Evolutionary conservation across 2,797 vertebrate species (phyloP).

Genomic region (Morelia viridis): DNA sequence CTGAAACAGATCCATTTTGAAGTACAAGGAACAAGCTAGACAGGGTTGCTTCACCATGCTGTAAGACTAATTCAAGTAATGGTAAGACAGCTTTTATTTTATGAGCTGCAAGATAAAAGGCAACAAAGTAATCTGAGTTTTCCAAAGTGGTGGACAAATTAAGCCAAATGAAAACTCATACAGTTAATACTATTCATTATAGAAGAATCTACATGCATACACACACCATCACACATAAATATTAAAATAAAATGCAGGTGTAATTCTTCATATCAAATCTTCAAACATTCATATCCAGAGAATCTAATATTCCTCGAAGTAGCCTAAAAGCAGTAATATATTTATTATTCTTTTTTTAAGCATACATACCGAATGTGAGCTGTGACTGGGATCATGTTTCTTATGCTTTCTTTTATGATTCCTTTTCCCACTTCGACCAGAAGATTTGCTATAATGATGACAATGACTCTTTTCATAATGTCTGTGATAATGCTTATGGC

Average conservation of each 20-base stretch:
- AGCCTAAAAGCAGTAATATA: slow-evolving; percentile 62
- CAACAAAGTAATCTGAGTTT: slow-evolving; percentile 4
- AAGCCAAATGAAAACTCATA: neutral
- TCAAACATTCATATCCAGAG: slow-evolving; percentile 44
- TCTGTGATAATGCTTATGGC: slow-evolving; percentile 59
- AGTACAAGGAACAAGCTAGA: neutral
- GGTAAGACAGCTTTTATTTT: neutral
- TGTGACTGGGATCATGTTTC: slow-evolving; percentile 65
- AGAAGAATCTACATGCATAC: neutral
- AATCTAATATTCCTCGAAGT: slow-evolving; percentile 65
- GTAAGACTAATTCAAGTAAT: slow-evolving; percentile 19
- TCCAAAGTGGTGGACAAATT: neutral
- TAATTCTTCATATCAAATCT: slow-evolving; percentile 1
- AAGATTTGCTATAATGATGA: slow-evolving; percentile 86
- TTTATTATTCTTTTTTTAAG: slow-evolving; percentile 45
- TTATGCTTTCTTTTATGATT: slow-evolving; percentile 76
- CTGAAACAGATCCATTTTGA: slow-evolving; percentile 42
- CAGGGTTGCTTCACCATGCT: neutral
- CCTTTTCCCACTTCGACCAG: slow-evolving; percentile 75
- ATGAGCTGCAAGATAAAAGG: neutral
- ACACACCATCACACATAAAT: neutral
- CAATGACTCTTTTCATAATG: slow-evolving; percentile 74
- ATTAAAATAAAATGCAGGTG: slow-evolving; percentile 40
- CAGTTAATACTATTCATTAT: neutral
- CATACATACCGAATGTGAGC: slow-evolving; percentile 82